Conservation (phyloP, 2,113 vertebrate genomes). For the Gadus macrocephalus region DNA sequence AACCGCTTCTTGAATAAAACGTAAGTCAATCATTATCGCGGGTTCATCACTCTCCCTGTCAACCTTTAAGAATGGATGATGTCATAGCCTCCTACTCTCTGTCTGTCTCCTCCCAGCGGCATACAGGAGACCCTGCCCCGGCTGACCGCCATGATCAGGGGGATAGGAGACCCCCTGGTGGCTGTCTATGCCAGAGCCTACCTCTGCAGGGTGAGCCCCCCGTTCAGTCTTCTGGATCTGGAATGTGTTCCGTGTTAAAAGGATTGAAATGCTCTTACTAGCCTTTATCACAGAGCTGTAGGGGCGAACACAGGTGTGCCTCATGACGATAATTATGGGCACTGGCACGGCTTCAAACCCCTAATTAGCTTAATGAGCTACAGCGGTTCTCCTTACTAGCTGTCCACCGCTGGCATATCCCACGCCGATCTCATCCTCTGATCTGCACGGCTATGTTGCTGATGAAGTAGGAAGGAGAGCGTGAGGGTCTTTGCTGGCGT, state of each 20-base stretch:
- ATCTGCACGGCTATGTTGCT: too few species aligned
- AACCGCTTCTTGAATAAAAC: constrained; percentile 88
- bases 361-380: too few species aligned
- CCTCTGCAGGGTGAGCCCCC: constrained; percentile 85
- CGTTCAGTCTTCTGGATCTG: background rate
- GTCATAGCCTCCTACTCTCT: background rate
- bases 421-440: too few species aligned
- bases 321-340: too few species aligned
- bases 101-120: constrained; percentile 70
- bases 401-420: background rate
- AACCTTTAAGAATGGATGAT: background rate
- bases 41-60: background rate
- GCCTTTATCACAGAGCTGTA: background rate
- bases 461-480: too few species aligned
- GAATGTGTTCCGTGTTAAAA: background rate
- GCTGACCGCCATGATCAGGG: constrained; percentile 88
- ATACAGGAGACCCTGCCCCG: constrained; percentile 91
- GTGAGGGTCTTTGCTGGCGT: too few species aligned
- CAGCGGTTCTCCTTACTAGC: too few species aligned
- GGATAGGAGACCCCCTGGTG: constrained; percentile 93
- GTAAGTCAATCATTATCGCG: constrained; percentile 68
- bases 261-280: too few species aligned
- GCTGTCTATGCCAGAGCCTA: constrained; percentile 94
- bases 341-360: too few species aligned
- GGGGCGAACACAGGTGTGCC: too few species aligned